Evolutionary conservation across 2,888 invertebrate species (phyloP), one percentile per base, ranked within the genome.

Genomic region (Ischnura elegans): DNA sequence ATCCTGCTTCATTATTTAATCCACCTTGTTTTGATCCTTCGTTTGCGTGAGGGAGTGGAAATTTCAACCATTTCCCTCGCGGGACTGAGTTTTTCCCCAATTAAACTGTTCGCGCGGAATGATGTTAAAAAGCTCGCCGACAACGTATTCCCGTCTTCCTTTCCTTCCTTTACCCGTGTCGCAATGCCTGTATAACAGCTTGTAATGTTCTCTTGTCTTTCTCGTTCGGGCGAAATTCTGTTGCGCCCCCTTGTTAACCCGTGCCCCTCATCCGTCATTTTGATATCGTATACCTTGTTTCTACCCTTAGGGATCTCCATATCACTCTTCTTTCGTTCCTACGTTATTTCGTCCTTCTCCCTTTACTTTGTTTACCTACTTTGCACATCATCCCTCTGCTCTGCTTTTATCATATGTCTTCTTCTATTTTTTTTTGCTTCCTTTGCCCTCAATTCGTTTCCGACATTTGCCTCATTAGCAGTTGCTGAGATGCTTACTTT

Each of bases 61-160:
- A 90, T 90, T 55, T 43, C 43, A 61, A 42, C 61, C 43, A 43
- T 90, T 61, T 19, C n/a, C 43, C 61, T 90, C 16, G 42, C 8
- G 61, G 13, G 61, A n/a, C 61, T 43, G 19, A 66, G 61, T 61
- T 90, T 45, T 90, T 45, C 16, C 61, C 61, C 43, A n/a, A 61
- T 42, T 55, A 90, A 90, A 90, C 55, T 42, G 43, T 90, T 36
- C 90, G 43, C 43, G 25, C 42, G 90, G 36, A 55, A 90, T 90
- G 90, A 90, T 43, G 90, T 90, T 86, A 21, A 61, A 90, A 90
- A 43, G 61, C 16, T 90, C 90, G 61, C 43, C n/a, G n/a, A 90
- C 90, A 90, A 43, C 55, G 36, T 8, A 36, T 76, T 76, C 36
- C 61, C 61, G 43, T 55, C 90, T 90, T 10, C 61, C 90, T 90